These are phyloP conservation scores for Meteorus sp. DNA, from an alignment of 1,140 invertebrate genomes.

Conservation along the genomic window DNA sequence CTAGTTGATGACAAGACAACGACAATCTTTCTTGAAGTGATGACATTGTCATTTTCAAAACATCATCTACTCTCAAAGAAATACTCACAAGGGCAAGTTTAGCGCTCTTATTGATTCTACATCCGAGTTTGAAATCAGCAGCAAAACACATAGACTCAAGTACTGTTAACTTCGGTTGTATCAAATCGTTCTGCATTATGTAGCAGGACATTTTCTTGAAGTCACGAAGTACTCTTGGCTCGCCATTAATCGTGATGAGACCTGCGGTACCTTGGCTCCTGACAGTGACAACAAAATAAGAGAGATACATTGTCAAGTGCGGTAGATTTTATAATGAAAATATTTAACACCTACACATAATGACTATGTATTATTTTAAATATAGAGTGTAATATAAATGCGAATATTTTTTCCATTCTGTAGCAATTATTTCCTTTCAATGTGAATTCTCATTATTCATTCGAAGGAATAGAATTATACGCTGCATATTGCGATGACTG, in stretches of 20 bases:
- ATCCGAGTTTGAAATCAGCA: slow-evolving; percentile 83
- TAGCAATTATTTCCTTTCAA: too few relatives aligned
- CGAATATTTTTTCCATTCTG: not conserved
- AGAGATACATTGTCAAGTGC: not conserved
- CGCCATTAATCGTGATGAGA: slow-evolving; percentile 73
- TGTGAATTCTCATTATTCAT: not conserved
- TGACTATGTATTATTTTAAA: not conserved
- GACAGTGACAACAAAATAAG: slow-evolving; percentile 27
- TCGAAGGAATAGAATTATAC: not conserved
- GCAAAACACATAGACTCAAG: slow-evolving; percentile 84
- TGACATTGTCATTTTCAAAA: too few relatives aligned
- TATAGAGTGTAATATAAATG: not conserved
- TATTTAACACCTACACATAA: too few relatives aligned
- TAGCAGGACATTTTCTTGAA: slow-evolving; percentile 89
- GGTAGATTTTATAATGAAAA: too few relatives aligned
- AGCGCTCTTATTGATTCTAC: slow-evolving; percentile 62
- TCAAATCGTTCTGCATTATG: slow-evolving; percentile 92
- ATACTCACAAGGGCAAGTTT: slow-evolving; percentile 73
- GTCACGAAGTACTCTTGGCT: slow-evolving; percentile 70
- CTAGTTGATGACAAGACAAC: not conserved
- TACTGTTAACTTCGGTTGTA: slow-evolving; percentile 84
- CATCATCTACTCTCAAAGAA: too few relatives aligned
- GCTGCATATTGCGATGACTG: too few relatives aligned
- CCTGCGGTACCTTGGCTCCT: slow-evolving; percentile 65
- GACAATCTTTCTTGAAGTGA: too few relatives aligned